phyloP scores from a whole-genome alignment of 2,888 invertebrate genomes.

The Ditula angustiorana region DNA sequence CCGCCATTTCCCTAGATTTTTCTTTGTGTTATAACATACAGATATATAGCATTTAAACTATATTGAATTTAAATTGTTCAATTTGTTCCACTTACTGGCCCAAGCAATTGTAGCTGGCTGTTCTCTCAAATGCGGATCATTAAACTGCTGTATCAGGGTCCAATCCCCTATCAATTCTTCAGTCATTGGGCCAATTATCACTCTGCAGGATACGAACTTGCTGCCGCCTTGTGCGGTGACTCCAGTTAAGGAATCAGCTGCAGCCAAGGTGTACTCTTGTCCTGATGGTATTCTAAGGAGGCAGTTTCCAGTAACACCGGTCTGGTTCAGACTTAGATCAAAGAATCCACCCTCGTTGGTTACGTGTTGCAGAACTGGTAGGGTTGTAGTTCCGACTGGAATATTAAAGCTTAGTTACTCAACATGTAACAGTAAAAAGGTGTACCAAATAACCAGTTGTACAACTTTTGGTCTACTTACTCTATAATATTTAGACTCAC shows the following conservation, averaged over 20 bases:
- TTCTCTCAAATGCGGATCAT: constrained; percentile 28
- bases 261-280: constrained; percentile 19
- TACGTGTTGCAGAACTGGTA: constrained; percentile 27
- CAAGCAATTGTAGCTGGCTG: constrained; percentile 33
- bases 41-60: too few relatives aligned
- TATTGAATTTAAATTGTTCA: too few relatives aligned
- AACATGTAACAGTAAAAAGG: background rate
- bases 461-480: too few relatives aligned
- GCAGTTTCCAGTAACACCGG: constrained; percentile 30
- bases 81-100: constrained; percentile 38
- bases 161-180: constrained; percentile 31
- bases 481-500: too few relatives aligned
- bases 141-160: constrained; percentile 28
- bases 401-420: background rate
- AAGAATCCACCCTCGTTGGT: constrained; percentile 30
- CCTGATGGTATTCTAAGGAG: constrained; percentile 27
- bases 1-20: too few relatives aligned
- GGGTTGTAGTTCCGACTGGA: constrained; percentile 27
- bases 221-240: constrained; percentile 16
- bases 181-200: constrained; percentile 32
- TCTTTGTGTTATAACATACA: too few relatives aligned
- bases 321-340: constrained; percentile 34
- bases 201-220: constrained; percentile 33
- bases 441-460: too few relatives aligned
- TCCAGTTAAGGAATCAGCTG: constrained; percentile 8